Conservation (phyloP, 2,797 vertebrate genomes). For the Chaunax sp. region DNA sequence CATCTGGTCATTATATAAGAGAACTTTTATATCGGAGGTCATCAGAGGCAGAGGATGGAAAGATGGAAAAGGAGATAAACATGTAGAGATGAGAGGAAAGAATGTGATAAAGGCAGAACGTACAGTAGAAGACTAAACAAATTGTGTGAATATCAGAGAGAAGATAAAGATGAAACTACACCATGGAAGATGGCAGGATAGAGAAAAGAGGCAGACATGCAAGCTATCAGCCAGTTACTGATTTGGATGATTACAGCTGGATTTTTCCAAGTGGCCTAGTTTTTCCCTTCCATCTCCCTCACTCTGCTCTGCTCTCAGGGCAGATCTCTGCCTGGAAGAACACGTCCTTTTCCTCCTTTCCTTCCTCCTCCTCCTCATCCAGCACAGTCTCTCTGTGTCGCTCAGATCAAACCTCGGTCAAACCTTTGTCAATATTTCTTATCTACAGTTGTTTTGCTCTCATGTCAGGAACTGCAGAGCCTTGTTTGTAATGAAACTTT, state of each 20-base stretch:
- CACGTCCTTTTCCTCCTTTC: conserved; percentile 28
- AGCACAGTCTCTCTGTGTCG: conserved; percentile 13
- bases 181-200: neutral
- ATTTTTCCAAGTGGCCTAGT: conserved; percentile 80
- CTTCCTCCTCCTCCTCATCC: conserved; percentile 6
- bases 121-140: neutral
- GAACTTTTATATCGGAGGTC: neutral
- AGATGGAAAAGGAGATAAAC: conserved; percentile 2
- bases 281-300: conserved; percentile 49
- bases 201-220: conserved; percentile 7
- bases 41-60: neutral
- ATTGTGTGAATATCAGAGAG: neutral
- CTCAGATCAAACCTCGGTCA: conserved; percentile 19
- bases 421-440: neutral
- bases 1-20: neutral
- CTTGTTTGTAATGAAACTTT: neutral
- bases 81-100: neutral
- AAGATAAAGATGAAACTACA: neutral
- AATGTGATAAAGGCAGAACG: neutral
- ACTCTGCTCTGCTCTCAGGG: conserved; percentile 46
- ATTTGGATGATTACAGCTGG: conserved; percentile 68
- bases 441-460: conserved; percentile 3
- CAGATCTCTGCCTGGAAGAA: conserved; percentile 50
- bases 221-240: conserved; percentile 8
- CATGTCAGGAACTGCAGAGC: neutral